These are phyloP conservation scores for Gymnoscopelus braueri DNA, from an alignment of 2,797 vertebrate genomes.

Conservation along the genomic window DNA sequence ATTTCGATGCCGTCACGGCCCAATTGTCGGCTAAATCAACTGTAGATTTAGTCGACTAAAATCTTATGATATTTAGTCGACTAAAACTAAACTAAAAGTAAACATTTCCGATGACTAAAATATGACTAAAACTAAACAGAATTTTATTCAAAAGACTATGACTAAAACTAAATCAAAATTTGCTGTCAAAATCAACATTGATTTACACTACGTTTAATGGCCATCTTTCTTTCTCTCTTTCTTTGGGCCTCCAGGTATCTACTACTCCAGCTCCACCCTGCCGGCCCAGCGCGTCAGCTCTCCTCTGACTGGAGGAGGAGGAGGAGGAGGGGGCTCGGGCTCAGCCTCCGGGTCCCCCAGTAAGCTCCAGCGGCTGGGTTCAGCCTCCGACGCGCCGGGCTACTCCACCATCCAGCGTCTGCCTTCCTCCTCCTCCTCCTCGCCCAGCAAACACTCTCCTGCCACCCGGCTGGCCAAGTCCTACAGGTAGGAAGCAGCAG, in stretches of 20 bases:
- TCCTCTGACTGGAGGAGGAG: conserved; percentile 86
- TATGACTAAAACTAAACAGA: too few relatives aligned
- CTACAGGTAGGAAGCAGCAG: conserved; percentile 82
- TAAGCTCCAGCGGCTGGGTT: conserved; percentile 93
- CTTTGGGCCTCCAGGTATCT: conserved; percentile 74
- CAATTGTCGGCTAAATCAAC: too few relatives aligned
- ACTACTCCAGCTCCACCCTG: conserved; percentile 95
- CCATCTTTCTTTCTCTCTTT: neutral
- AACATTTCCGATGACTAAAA: too few relatives aligned
- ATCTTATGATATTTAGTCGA: too few relatives aligned
- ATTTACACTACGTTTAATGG: too few relatives aligned
- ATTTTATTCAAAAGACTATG: too few relatives aligned
- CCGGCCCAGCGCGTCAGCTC: conserved; percentile 93
- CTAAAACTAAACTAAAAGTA: too few relatives aligned
- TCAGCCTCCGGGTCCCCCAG: conserved; percentile 84
- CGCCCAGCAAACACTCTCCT: conserved; percentile 92
- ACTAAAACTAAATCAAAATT: too few relatives aligned
- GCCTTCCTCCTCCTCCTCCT: conserved; percentile 82
- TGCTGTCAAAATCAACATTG: too few relatives aligned
- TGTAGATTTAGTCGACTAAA: too few relatives aligned
- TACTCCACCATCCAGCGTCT: conserved; percentile 89
- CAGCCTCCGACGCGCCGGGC: conserved; percentile 85
- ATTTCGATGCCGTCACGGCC: too few relatives aligned
- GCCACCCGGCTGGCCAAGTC: conserved; percentile 93
- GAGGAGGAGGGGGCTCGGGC: conserved; percentile 59